Conservation (phyloP, 2,113 vertebrate genomes). For the Phrynocephalus versicolor region DNA sequence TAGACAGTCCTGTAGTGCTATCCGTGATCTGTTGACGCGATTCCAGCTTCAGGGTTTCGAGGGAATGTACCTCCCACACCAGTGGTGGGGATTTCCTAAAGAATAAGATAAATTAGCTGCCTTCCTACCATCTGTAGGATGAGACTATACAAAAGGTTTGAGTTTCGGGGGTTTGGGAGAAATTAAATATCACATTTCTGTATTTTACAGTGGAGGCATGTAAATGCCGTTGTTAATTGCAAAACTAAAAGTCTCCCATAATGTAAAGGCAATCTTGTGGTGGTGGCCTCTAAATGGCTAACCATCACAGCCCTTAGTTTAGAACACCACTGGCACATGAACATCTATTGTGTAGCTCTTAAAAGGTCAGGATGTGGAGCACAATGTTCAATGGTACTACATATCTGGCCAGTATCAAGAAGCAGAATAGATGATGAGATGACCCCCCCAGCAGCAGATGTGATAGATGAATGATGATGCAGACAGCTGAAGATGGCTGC, state of each 20-base stretch:
- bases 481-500: not conserved
- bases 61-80: not conserved
- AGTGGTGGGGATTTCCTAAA: conserved; percentile 10
- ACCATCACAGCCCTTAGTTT: not conserved
- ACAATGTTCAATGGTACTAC: not conserved
- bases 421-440: not conserved
- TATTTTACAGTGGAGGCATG: not conserved
- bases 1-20: conserved; percentile 41
- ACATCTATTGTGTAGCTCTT: not conserved
- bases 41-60: conserved; percentile 38
- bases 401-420: not conserved
- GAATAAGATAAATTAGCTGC: not conserved
- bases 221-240: not conserved
- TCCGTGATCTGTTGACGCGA: conserved; percentile 38
- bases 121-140: not conserved
- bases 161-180: not conserved
- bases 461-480: not conserved
- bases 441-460: not conserved
- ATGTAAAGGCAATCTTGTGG: not conserved
- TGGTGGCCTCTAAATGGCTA: not conserved
- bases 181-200: not conserved
- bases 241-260: not conserved
- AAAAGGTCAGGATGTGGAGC: not conserved
- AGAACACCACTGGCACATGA: not conserved
- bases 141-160: rapidly evolving